These are phyloP conservation scores for Metallyticus violacea DNA, from an alignment of 2,888 invertebrate genomes.

Conservation along the genomic window DNA sequence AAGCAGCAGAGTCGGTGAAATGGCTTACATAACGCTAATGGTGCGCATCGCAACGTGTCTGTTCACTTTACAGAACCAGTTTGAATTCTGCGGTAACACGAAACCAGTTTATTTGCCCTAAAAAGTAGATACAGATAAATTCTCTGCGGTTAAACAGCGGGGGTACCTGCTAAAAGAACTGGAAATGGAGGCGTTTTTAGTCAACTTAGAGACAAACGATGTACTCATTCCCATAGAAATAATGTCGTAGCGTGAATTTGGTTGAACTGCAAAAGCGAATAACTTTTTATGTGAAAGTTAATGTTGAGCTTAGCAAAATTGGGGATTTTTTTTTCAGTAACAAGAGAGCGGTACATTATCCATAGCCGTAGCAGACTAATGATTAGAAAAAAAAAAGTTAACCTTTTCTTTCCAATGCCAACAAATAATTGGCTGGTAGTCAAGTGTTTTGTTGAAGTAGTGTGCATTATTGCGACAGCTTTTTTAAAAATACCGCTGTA, in stretches of 20 bases:
- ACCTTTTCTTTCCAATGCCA: too few species aligned
- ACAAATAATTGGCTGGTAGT: too few species aligned
- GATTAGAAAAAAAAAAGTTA: too few species aligned
- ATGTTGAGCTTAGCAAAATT: too few species aligned
- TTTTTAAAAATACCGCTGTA: too few species aligned
- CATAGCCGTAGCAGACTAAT: too few species aligned
- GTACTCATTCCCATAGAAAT: not conserved
- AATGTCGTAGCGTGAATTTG: not conserved
- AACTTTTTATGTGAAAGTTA: not conserved
- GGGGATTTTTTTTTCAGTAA: too few species aligned
- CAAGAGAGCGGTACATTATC: too few species aligned
- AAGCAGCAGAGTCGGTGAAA: not conserved
- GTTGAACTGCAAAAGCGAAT: not conserved
- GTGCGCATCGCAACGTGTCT: not conserved
- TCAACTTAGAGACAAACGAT: not conserved
- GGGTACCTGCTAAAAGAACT: not conserved
- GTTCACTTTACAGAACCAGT: not conserved
- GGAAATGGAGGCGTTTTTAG: not conserved
- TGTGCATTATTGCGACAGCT: too few species aligned
- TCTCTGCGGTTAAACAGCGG: not conserved
- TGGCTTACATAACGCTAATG: not conserved
- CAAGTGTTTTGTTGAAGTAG: too few species aligned
- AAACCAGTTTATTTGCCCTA: not conserved
- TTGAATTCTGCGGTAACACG: not conserved
- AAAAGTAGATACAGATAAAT: not conserved